Evolutionary conservation across 2,888 invertebrate species (phyloP).

Genomic region (Eupithecia inturbata): DNA sequence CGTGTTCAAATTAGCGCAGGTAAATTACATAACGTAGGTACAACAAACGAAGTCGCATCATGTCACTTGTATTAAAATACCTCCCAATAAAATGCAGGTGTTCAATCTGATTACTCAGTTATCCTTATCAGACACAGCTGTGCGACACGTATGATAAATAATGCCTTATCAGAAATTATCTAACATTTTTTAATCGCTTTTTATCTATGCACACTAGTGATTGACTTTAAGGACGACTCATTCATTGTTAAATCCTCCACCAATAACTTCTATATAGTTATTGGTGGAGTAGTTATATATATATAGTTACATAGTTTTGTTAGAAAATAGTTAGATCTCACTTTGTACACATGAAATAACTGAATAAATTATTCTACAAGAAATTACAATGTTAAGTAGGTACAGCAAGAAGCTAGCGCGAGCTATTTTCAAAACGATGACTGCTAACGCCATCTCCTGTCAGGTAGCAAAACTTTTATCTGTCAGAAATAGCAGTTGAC

Average conservation of each 20-base stretch:
- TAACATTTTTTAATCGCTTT: conserved; percentile 4
- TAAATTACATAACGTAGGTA: no score
- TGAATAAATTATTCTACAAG: no score
- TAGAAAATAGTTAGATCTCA: no score
- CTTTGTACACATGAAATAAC: no score
- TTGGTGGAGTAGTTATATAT: no score
- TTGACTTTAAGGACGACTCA: not conserved
- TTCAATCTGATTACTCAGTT: not conserved
- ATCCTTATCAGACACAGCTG: conserved; percentile 8
- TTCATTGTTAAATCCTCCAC: not conserved
- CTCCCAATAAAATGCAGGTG: conserved; percentile 4
- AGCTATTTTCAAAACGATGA: not conserved
- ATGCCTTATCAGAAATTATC: conserved; percentile 1
- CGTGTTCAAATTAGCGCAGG: no score
- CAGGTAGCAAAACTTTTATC: not conserved
- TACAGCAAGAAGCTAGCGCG: no score
- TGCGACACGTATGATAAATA: not conserved
- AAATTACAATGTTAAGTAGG: no score
- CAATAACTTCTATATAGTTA: not conserved
- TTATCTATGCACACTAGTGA: not conserved
- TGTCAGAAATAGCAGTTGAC: no score
- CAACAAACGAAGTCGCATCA: no score
- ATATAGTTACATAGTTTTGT: no score
- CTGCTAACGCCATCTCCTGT: not conserved
- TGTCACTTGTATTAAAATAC: not conserved